Percentiles rank a stretch among this genome's conserved stretches.
Conservation (phyloP, 2,888 invertebrate genomes). For the Orchestes rusci region DNA sequence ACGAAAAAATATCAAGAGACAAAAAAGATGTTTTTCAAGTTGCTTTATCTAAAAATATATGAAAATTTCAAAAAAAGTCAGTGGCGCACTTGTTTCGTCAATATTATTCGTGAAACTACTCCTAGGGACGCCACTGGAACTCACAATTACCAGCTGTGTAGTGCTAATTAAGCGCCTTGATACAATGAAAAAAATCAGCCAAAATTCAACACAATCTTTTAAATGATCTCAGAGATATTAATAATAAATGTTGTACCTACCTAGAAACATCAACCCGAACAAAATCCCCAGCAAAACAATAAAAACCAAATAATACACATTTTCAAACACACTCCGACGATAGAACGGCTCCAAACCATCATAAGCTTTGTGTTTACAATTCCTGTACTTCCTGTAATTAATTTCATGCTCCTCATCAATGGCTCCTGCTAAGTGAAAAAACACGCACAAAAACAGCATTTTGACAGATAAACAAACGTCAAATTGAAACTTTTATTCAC, state of each 20-base stretch:
- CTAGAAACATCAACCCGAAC: constrained; percentile 32
- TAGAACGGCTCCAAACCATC: constrained; percentile 23
- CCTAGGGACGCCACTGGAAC: too few relatives aligned
- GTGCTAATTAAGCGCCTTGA: not conserved
- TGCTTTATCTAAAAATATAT: too few relatives aligned
- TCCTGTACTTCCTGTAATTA: constrained; percentile 9
- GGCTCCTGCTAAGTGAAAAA: too few relatives aligned
- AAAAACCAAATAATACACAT: constrained; percentile 27
- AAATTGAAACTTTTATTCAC: too few relatives aligned
- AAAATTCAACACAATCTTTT: too few relatives aligned
- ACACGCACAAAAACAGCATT: too few relatives aligned
- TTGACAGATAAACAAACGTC: too few relatives aligned
- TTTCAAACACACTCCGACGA: constrained; percentile 29
- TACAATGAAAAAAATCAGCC: too few relatives aligned
- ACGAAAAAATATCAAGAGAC: too few relatives aligned
- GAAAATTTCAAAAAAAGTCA: constrained; percentile 1
- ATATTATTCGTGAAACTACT: too few relatives aligned
- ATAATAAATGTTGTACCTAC: constrained; percentile 21
- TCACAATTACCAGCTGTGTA: not conserved
- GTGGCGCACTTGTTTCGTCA: too few relatives aligned
- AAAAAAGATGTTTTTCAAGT: too few relatives aligned
- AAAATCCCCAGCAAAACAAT: constrained; percentile 30
- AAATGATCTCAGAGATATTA: not conserved
- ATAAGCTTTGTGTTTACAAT: constrained; percentile 18
- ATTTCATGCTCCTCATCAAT: not conserved